Conservation (phyloP, 2,113 vertebrate species). For the Erythrocebus patas region DNA sequence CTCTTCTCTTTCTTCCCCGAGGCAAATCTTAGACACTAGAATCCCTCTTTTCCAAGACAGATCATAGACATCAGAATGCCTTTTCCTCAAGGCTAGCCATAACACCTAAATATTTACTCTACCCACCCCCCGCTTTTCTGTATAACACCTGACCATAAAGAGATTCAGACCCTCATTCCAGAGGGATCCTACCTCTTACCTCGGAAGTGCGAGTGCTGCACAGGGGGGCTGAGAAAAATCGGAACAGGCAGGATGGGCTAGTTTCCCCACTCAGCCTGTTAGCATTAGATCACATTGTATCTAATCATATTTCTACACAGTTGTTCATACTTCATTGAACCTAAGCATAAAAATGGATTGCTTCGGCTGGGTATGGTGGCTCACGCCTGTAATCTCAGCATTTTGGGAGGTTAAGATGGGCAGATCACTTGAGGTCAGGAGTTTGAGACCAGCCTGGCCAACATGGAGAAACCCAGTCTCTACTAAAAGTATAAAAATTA, state of each 20-base stretch:
- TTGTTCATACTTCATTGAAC: neutral
- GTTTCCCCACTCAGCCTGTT: neutral
- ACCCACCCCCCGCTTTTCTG: neutral
- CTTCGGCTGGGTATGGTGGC: neutral
- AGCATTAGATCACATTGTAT: neutral
- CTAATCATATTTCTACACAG: neutral
- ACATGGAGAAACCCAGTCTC: no score
- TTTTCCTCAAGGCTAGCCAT: neutral
- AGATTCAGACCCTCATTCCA: neutral
- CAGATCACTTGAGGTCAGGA: no score
- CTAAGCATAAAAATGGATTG: neutral
- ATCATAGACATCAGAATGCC: neutral
- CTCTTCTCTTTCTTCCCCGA: neutral
- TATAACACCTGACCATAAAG: neutral
- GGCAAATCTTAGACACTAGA: neutral
- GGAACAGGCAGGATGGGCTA: neutral
- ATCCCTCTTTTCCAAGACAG: neutral
- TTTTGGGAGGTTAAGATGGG: no score
- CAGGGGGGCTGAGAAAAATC: neutral
- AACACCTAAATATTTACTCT: neutral
- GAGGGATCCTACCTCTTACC: neutral
- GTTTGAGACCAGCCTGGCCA: no score
- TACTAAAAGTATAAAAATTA: no score
- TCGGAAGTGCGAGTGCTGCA: neutral
- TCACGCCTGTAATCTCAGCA: no score